A percentile compares a stretch with the other conserved stretches of the same genome.
phyloP scores from a whole-genome alignment of 2,797 vertebrate genomes.

The Meriones psammophilus region DNA sequence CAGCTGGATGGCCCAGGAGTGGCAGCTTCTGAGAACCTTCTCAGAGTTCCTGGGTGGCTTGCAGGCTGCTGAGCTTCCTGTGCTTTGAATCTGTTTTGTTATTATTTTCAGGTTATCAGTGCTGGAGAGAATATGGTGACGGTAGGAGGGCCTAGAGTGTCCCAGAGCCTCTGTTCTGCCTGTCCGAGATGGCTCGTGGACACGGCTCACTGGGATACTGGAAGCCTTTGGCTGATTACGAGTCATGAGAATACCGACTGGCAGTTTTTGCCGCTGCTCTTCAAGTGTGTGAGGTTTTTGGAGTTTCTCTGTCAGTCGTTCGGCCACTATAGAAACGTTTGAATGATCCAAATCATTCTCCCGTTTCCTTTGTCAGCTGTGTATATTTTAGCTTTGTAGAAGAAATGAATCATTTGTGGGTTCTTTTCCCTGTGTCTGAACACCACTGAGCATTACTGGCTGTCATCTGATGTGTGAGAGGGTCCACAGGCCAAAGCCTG shows the following conservation, averaged over 20 bases:
- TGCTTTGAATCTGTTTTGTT: not conserved
- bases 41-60: not conserved
- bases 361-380: not conserved
- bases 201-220: not conserved
- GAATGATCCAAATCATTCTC: not conserved
- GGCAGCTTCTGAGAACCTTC: slow-evolving; percentile 3
- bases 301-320: not conserved
- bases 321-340: not conserved
- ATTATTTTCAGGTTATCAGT: not conserved
- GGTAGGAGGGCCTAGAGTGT: not conserved
- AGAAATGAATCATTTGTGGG: not conserved
- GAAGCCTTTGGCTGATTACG: not conserved
- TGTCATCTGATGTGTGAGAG: not conserved
- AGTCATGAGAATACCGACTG: not conserved
- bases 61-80: not conserved
- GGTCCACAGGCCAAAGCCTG: not conserved
- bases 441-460: not conserved
- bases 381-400: not conserved
- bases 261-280: not conserved
- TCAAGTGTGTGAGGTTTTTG: not conserved
- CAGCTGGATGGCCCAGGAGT: not conserved
- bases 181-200: not conserved
- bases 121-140: not conserved
- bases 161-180: not conserved
- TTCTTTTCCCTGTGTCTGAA: not conserved